Evolutionary conservation across 1,140 invertebrate species (phyloP), one percentile per base, ranked within the genome.

Genomic region (Drosophila tropicalis): DNA sequence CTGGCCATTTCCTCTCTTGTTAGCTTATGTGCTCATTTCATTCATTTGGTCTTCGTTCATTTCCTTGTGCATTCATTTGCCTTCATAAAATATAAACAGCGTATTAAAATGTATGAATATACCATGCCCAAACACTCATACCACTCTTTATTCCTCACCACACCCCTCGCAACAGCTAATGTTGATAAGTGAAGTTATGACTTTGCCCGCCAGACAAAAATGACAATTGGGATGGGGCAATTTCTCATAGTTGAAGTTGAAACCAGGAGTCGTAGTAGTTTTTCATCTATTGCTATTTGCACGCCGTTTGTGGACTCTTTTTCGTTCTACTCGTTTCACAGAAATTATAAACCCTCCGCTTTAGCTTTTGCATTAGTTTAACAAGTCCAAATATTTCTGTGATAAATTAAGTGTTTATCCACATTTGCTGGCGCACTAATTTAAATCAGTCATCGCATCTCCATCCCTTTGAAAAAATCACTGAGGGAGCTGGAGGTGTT

Each of bases 151-250:
- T 44, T 7, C 44, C 12, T 1, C 9, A 9, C 17, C 13, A 17
- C 25, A 57, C 39, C 58, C 41, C 69, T 66, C 47, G 70, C 70
- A 69, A 80, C 85, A 90, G 84, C 84, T 90, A 89, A 89, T 89
- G 84, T 89, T 89, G 85, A 90, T 89, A 89, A 89, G 85, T 84
- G 85, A 89, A 89, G 84, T 89, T 89, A 90, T 89, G 84, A 90
- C 80, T 89, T 89, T 89, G 84, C 83, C 83, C 67, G 66, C 80
- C 84, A 89, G 84, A 80, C 84, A 73, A 63, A 77, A 70, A 19
- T 12, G 40, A n/a, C 3, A 5, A 29, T 17, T 29, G 19, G 22
- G n/a, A 7, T n/a, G 58, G 6, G 10, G 15, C 36, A 10, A 9
- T 17, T 17, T 47, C 58, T 6, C 36, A 66, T 12, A 65, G 25